Percentiles rank a stretch among this genome's conserved stretches.
These are phyloP conservation scores for Clarias pachynema DNA, from an alignment of 2,797 vertebrate species.

Conservation along the genomic window DNA sequence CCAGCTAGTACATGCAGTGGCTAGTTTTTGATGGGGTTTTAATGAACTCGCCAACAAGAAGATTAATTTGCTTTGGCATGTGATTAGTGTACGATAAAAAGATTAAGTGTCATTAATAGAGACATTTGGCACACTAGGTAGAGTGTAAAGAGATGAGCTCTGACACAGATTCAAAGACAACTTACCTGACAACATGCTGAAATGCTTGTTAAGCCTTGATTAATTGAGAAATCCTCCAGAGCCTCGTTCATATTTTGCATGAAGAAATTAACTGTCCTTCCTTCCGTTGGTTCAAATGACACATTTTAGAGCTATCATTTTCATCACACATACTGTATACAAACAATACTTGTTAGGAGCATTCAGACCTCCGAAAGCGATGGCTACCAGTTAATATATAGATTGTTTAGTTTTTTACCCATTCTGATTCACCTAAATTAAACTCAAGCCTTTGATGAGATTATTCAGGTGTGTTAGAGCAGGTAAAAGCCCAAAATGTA, in stretches of 20 bases:
- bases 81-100: slow-evolving; percentile 3
- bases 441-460: neutral
- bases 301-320: neutral
- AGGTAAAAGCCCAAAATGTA: neutral
- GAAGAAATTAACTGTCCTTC: neutral
- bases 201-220: slow-evolving; percentile 17
- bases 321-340: neutral
- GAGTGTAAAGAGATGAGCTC: neutral
- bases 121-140: slow-evolving; percentile 16
- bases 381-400: neutral
- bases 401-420: neutral
- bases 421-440: neutral
- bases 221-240: neutral
- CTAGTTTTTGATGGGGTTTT: neutral
- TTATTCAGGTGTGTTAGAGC: neutral
- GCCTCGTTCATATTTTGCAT: neutral
- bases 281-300: neutral
- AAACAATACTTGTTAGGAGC: neutral
- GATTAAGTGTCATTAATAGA: slow-evolving; percentile 6
- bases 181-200: slow-evolving; percentile 26
- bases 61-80: slow-evolving; percentile 19
- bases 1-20: neutral
- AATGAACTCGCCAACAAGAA: neutral
- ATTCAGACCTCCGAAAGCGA: neutral
- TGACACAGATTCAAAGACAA: neutral